A percentile compares a stretch with the other conserved stretches of the same genome.
These are phyloP conservation scores for Sarcophaga peregrina DNA, from an alignment of 1,140 invertebrate genomes.

Conservation along the genomic window DNA sequence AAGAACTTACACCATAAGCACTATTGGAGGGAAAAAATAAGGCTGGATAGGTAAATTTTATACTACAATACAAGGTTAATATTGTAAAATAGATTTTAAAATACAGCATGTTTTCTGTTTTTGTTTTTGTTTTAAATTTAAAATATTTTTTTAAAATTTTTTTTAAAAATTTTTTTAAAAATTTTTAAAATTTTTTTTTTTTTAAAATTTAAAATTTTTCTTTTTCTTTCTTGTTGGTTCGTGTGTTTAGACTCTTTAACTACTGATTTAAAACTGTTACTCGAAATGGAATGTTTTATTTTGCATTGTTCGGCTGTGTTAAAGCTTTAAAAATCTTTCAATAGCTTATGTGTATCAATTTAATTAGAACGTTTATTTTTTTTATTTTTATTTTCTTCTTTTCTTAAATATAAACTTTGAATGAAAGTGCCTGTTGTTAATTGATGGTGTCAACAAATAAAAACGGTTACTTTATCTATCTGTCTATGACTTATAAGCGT, in stretches of 20 bases:
- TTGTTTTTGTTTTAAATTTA: neutral
- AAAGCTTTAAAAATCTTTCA: conserved; percentile 28
- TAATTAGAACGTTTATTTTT: conserved; percentile 29
- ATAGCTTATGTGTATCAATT: conserved; percentile 25
- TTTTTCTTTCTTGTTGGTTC: neutral
- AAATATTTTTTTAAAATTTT: neutral
- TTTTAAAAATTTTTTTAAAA: neutral
- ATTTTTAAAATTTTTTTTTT: conserved; percentile 10
- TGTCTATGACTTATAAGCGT: neutral
- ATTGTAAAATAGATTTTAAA: neutral
- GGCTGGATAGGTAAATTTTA: neutral
- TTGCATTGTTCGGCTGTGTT: conserved; percentile 29
- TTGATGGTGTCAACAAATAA: conserved; percentile 26
- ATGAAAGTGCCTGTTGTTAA: conserved; percentile 36
- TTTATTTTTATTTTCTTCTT: neutral
- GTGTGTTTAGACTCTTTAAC: neutral
- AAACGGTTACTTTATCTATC: neutral
- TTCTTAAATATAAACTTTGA: neutral
- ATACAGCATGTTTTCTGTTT: neutral
- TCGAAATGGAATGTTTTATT: neutral
- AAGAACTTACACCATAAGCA: conserved; percentile 58
- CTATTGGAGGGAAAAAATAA: conserved; percentile 53
- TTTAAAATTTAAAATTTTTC: neutral
- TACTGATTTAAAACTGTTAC: neutral
- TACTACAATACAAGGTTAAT: neutral